These are phyloP conservation scores for Chlorodrepanis virens DNA, from an alignment of 2,113 vertebrate genomes.

Conservation along the genomic window DNA sequence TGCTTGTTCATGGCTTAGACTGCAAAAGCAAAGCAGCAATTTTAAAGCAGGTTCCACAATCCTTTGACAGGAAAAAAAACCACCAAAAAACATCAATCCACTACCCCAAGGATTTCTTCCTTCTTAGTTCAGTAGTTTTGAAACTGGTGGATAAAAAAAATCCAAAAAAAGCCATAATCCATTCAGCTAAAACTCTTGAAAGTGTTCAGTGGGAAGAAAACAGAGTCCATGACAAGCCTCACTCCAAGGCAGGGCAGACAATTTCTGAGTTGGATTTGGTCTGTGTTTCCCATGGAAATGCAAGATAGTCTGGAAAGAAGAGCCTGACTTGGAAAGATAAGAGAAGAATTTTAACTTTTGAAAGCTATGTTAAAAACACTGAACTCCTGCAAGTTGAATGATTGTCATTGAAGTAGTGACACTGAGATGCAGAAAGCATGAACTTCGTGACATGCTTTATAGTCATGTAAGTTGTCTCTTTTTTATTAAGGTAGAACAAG, in stretches of 20 bases:
- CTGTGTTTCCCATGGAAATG: not conserved
- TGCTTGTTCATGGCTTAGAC: not conserved
- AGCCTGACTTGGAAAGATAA: not conserved
- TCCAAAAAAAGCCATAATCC: not conserved
- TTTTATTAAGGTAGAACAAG: not conserved
- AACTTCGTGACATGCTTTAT: not conserved
- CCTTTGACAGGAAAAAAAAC: not conserved
- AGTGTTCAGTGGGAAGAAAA: not conserved
- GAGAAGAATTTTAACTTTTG: not conserved
- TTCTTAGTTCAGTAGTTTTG: not conserved
- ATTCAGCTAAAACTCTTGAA: not conserved
- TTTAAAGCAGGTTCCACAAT: not conserved
- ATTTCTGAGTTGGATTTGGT: not conserved
- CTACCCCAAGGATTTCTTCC: not conserved
- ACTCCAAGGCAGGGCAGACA: not conserved
- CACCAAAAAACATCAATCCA: not conserved
- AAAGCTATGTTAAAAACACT: not conserved
- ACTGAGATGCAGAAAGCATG: not conserved
- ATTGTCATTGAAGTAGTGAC: not conserved
- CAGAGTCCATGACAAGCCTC: not conserved
- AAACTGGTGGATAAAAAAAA: not conserved
- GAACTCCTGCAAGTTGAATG: not conserved
- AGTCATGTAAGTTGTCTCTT: rapidly evolving
- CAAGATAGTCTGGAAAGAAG: not conserved
- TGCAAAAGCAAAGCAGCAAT: not conserved